Base-by-base conservation (phyloP, 2,113 vertebrate genomes). In the Acrocephalus arundinaceus region DNA sequence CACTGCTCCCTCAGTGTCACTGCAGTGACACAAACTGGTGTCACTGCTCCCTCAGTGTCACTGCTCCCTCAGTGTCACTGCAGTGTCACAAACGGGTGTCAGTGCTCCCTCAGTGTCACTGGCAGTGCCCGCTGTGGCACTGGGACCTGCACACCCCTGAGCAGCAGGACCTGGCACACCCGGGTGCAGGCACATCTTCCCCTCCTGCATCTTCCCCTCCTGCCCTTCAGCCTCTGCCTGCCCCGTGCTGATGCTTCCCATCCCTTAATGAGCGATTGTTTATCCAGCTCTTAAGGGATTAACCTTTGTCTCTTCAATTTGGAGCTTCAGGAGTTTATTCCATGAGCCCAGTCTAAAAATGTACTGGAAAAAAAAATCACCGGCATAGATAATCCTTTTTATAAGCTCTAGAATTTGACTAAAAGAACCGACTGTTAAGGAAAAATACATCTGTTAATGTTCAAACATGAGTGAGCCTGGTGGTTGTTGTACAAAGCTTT, bases 291-390 rank as follows among this genome's bases (percentile, higher is more conserved):
- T 74, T 72, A 61, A 79, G 63, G 62, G 88, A 95, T 96, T 90
- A 93, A 92, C 83, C 87, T 95, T 68, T 87, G 52, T 81, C 80
- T 94, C 91, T 93, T 54, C 72, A 92, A 85, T 89, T 33, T 74
- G 76, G 54, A 91, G 58, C 62, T 78, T 81, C 70, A 33, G 90
- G 52, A 85, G 58, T 49, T 96, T 94, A 72, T 88, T 97, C 94
- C 73, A 74, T 51, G 80, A 93, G 84, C 49, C 28, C 66, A 31
- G 17, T 24, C 57, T 85, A 93, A 96, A 97, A 93, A 88, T 21
- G 54, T 33, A 35, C 51, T 2, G 23, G 30, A 73, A 58, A 79
- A 75, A 77, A 79, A 35, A 33, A n/a, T 85, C 71, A 55, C 28
- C 33, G 76, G n/a, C 91, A 73, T 70, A 90, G n/a, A 49, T 58